Percentiles rank a stretch among this genome's conserved stretches.
Conservation (phyloP, 2,113 vertebrate genomes). For the Coregonus clupeaformis region DNA sequence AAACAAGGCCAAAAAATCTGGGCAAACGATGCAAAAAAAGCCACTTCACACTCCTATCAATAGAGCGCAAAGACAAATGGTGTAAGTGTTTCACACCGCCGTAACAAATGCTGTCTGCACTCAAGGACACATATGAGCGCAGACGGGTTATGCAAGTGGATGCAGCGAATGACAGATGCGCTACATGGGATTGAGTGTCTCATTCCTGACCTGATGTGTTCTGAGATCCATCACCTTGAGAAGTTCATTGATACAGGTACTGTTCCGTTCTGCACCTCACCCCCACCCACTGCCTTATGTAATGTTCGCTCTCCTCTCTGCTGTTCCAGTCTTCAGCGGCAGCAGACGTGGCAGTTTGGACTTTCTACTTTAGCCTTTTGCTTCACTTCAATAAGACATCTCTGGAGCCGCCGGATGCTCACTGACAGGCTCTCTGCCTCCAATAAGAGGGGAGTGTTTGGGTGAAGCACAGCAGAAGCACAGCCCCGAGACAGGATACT, state of each 20-base stretch:
- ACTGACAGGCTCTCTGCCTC: conserved; percentile 34
- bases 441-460: conserved; percentile 25
- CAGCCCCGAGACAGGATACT: conserved; percentile 1
- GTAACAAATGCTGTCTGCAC: conserved; percentile 57
- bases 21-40: background rate
- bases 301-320: background rate
- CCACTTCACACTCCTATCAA: conserved; percentile 4
- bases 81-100: conserved; percentile 34
- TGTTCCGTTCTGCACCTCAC: conserved; percentile 6
- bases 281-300: background rate
- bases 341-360: conserved; percentile 9
- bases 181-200: conserved; percentile 35
- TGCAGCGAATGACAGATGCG: conserved; percentile 40
- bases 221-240: conserved; percentile 58
- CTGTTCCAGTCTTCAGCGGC: conserved; percentile 2
- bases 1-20: background rate
- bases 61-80: conserved; percentile 1
- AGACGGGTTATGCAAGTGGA: background rate
- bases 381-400: conserved; percentile 20
- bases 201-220: conserved; percentile 53
- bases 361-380: conserved; percentile 2
- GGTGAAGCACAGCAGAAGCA: conserved; percentile 43
- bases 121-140: conserved; percentile 32
- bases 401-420: conserved; percentile 6
- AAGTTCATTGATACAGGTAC: conserved; percentile 13